phyloP scores from a whole-genome alignment of 2,888 invertebrate species.

The Bellardia pandia region DNA sequence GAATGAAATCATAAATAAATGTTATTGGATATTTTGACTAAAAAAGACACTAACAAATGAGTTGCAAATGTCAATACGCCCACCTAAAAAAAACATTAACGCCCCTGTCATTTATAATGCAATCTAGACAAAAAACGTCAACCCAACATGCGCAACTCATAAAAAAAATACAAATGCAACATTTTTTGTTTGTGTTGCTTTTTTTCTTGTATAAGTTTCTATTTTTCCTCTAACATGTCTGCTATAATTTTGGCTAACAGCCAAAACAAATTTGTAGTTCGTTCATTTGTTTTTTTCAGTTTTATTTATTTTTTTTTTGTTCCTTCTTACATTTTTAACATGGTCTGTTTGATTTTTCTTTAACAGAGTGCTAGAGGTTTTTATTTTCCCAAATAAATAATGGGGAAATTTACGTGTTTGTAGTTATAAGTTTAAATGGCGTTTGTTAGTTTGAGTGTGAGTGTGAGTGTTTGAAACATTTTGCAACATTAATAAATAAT shows the following conservation, averaged over 20 bases:
- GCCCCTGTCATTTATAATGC: conserved; percentile 5
- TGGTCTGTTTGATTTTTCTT: conserved; percentile 41
- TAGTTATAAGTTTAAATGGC: neutral
- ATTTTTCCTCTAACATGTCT: conserved; percentile 56
- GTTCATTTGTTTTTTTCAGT: neutral
- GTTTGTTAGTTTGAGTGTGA: conserved; percentile 1
- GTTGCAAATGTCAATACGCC: neutral
- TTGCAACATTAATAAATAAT: conserved; percentile 64
- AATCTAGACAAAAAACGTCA: conserved; percentile 56
- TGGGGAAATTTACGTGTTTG: neutral
- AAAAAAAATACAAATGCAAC: conserved; percentile 53
- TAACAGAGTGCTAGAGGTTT: conserved; percentile 39
- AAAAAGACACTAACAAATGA: no score
- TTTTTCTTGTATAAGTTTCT: neutral
- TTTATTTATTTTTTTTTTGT: neutral
- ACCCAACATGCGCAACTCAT: conserved; percentile 68
- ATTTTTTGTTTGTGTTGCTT: neutral
- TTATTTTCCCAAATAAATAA: conserved; percentile 39
- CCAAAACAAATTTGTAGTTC: conserved; percentile 66
- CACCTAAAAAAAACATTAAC: neutral
- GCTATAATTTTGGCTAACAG: conserved; percentile 57
- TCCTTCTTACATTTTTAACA: conserved; percentile 21
- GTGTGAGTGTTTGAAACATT: conserved; percentile 37
- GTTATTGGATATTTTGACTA: no score
- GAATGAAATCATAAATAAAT: no score